These are phyloP conservation scores for Neuroterus valhalla DNA, from an alignment of 1,140 invertebrate genomes.

Conservation along the genomic window DNA sequence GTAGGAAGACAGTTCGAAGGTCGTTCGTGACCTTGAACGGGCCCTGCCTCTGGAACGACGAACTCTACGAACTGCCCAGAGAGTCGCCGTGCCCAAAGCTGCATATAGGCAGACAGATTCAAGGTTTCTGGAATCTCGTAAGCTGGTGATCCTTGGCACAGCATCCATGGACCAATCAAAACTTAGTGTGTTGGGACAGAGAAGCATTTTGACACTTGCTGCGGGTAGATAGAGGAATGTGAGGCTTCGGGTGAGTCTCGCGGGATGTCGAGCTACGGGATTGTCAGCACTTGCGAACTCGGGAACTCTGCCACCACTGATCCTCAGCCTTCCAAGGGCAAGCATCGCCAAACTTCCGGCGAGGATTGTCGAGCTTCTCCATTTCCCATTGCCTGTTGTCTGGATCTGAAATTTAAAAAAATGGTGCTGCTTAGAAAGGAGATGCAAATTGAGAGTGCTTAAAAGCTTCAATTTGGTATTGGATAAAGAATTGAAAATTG, in stretches of 20 bases:
- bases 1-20: slow-evolving; percentile 56
- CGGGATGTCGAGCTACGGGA: slow-evolving; percentile 87
- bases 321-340: slow-evolving; percentile 68
- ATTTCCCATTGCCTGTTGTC: slow-evolving; percentile 50
- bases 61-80: slow-evolving; percentile 64
- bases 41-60: slow-evolving; percentile 46
- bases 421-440: neutral
- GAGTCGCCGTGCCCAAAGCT: slow-evolving; percentile 65
- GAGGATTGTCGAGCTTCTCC: slow-evolving; percentile 63
- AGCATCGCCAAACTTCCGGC: slow-evolving; percentile 68
- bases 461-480: no score
- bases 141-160: slow-evolving; percentile 84
- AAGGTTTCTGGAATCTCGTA: slow-evolving; percentile 86
- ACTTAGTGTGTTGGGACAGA: slow-evolving; percentile 88
- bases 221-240: slow-evolving; percentile 93
- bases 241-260: slow-evolving; percentile 82
- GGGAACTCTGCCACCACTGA: slow-evolving; percentile 73
- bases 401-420: slow-evolving; percentile 44
- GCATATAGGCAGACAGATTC: slow-evolving; percentile 84
- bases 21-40: slow-evolving; percentile 47
- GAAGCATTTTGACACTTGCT: slow-evolving; percentile 88
- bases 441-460: no score
- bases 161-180: slow-evolving; percentile 98
- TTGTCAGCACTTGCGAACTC: slow-evolving; percentile 93
- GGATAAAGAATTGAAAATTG: no score